Conservation (phyloP, 2,113 vertebrate genomes). For the Scartelaos histophorus region DNA sequence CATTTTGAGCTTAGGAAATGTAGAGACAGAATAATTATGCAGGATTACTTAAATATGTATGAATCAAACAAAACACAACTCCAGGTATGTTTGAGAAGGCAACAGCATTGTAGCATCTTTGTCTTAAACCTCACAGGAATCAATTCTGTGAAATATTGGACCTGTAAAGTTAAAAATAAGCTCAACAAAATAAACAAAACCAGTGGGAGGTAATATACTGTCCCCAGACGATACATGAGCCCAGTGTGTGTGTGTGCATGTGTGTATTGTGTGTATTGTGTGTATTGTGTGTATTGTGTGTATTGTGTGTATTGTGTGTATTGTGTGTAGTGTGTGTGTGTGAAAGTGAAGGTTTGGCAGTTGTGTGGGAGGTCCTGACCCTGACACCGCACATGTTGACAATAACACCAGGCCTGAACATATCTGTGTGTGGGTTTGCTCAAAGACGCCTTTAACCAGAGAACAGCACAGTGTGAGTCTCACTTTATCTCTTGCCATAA, state of each 20-base stretch:
- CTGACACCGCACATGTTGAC: conserved; percentile 29
- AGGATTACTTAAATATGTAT: too few relatives aligned
- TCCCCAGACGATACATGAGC: neutral
- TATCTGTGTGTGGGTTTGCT: neutral
- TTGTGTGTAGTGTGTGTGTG: too few relatives aligned
- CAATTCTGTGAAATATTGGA: too few relatives aligned
- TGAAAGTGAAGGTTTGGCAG: conserved; percentile 26
- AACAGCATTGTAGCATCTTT: too few relatives aligned
- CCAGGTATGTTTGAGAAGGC: too few relatives aligned
- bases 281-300: too few relatives aligned
- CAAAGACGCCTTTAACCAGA: conserved; percentile 17
- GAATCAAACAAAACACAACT: too few relatives aligned
- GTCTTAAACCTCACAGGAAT: too few relatives aligned
- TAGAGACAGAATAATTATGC: too few relatives aligned
- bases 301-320: too few relatives aligned
- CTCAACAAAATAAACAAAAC: neutral
- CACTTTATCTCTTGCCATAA: neutral
- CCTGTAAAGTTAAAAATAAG: neutral
- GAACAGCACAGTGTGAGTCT: neutral
- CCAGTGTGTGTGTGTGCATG: neutral
- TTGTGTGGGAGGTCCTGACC: conserved; percentile 33
- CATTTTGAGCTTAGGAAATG: too few relatives aligned
- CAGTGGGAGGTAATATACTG: neutral
- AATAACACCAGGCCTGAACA: conserved; percentile 16
- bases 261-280: too few relatives aligned